Percentiles rank a stretch among this genome's conserved stretches.
Evolutionary conservation across 2,888 invertebrate species (phyloP).

Genomic region (Metalampra italica): DNA sequence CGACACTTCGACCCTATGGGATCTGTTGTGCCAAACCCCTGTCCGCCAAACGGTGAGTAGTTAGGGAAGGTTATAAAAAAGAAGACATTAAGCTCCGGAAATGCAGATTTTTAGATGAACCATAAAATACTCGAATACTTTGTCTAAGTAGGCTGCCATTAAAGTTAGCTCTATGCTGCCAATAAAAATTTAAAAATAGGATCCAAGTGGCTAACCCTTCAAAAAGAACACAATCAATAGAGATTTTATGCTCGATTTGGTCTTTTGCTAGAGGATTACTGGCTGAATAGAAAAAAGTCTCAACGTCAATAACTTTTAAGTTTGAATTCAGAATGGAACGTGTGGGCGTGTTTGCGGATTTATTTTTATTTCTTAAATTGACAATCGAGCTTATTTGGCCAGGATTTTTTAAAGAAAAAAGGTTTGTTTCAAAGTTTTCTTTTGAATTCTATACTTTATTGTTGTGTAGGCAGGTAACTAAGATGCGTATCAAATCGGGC

Average conservation of each 20-base stretch:
- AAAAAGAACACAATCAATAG: slow-evolving; percentile 24
- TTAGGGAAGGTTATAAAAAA: no score
- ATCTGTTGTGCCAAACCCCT: no score
- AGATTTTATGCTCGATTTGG: slow-evolving; percentile 34
- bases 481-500: background rate
- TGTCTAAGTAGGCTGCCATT: no score
- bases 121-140: no score
- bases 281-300: slow-evolving; percentile 18
- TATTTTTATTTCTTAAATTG: slow-evolving; percentile 1
- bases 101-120: no score
- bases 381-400: slow-evolving; percentile 17
- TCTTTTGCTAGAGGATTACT: slow-evolving; percentile 22
- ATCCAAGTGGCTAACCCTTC: slow-evolving; percentile 19
- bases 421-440: slow-evolving; percentile 20
- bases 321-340: slow-evolving; percentile 13
- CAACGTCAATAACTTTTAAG: slow-evolving; percentile 17
- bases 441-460: slow-evolving; percentile 23
- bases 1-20: no score
- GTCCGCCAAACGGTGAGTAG: no score
- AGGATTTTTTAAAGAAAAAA: slow-evolving; percentile 14
- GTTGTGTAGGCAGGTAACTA: slow-evolving; percentile 15
- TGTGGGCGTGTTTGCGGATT: slow-evolving; percentile 18
- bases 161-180: no score
- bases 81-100: no score
- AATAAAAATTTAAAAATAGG: no score